Evolutionary conservation across 2,113 vertebrate species (phyloP).

Genomic region (Sinocyclocheilus maitianheensis): DNA sequence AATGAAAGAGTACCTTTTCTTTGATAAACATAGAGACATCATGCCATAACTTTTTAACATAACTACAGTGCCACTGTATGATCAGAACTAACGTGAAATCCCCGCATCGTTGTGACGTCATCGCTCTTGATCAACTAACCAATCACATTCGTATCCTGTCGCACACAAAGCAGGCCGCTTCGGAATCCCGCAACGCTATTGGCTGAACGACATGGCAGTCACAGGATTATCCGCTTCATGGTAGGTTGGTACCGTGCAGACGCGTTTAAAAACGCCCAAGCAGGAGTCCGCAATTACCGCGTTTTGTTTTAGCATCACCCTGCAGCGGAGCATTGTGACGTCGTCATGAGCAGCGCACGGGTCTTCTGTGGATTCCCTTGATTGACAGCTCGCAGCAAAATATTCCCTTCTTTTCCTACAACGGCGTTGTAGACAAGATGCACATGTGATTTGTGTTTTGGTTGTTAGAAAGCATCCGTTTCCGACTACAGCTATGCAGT

Average conservation of each 20-base stretch:
- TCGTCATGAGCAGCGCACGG: slow-evolving; percentile 60
- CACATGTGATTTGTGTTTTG: neutral
- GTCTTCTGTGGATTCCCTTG: slow-evolving; percentile 52
- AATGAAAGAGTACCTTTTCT: too few species aligned
- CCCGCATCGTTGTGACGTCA: slow-evolving; percentile 67
- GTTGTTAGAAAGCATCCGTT: slow-evolving; percentile 12
- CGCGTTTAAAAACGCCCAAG: slow-evolving; percentile 67
- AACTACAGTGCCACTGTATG: neutral
- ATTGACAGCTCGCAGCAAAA: slow-evolving; percentile 51
- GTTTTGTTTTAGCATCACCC: slow-evolving; percentile 46
- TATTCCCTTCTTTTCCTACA: slow-evolving; percentile 21
- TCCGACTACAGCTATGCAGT: slow-evolving; percentile 39
- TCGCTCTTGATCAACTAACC: slow-evolving; percentile 48
- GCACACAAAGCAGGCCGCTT: neutral
- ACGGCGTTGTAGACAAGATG: neutral
- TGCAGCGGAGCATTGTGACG: slow-evolving; percentile 60
- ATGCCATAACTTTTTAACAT: too few species aligned
- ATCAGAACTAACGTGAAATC: slow-evolving; percentile 21
- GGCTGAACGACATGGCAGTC: slow-evolving; percentile 61
- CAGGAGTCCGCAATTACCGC: slow-evolving; percentile 59
- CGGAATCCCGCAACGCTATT: slow-evolving; percentile 57
- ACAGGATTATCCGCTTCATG: slow-evolving; percentile 57
- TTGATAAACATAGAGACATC: too few species aligned
- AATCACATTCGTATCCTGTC: neutral
- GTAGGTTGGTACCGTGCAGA: slow-evolving; percentile 63